Percentiles rank a stretch among this genome's conserved stretches.
phyloP scores from a whole-genome alignment of 2,113 vertebrate species.

The Elephas maximus region DNA sequence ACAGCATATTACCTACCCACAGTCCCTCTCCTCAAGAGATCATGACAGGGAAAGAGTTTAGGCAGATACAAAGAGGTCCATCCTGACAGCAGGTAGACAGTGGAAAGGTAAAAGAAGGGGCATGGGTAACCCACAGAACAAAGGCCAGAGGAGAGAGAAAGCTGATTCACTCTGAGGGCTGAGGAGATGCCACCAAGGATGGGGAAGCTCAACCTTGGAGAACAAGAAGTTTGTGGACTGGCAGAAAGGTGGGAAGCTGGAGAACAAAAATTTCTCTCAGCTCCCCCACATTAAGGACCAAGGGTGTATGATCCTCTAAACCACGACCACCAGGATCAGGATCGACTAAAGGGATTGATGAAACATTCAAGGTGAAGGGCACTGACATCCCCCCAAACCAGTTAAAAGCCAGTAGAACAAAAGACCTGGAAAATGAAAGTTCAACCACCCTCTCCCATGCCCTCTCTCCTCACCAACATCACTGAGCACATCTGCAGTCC shows the following conservation, averaged over 20 bases:
- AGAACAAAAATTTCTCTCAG: neutral
- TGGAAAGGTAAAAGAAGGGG: neutral
- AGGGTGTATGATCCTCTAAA: neutral
- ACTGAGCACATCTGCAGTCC: neutral
- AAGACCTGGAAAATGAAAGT: neutral
- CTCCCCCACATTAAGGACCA: no score
- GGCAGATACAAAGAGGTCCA: neutral
- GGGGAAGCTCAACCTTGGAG: neutral
- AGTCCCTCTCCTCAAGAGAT: rapidly evolving
- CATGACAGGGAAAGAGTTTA: neutral
- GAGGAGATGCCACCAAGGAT: neutral
- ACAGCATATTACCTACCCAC: neutral
- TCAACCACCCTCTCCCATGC: neutral
- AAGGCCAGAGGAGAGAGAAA: neutral
- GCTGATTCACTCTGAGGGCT: neutral
- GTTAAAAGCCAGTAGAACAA: neutral
- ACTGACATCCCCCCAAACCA: neutral
- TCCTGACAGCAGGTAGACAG: neutral
- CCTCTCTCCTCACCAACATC: neutral
- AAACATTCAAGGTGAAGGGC: rapidly evolving
- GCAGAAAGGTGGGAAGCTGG: neutral
- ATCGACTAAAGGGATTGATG: no score
- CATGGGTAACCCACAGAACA: neutral
- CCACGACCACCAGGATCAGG: neutral
- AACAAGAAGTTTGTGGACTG: rapidly evolving